These are phyloP conservation scores for Tetranychus urticae DNA, from an alignment of 1,140 invertebrate species.

Conservation along the genomic window DNA sequence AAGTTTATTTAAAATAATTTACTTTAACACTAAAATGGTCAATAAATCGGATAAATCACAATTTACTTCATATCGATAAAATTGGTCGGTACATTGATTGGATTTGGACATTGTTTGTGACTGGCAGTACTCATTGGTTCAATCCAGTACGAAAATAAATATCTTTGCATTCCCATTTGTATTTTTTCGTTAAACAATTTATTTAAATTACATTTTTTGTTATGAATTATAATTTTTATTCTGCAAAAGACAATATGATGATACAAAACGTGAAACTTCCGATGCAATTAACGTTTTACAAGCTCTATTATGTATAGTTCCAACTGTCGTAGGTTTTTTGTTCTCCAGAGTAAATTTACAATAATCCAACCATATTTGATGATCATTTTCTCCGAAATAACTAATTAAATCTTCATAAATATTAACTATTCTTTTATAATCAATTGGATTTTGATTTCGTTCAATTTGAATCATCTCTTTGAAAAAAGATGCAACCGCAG, in stretches of 20 bases:
- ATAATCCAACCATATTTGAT: slow-evolving; percentile 5
- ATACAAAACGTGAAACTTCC: not conserved
- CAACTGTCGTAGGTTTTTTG: not conserved
- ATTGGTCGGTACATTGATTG: no score
- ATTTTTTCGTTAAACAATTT: no score
- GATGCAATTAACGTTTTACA: not conserved
- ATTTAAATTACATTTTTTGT: no score
- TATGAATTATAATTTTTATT: not conserved
- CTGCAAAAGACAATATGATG: slow-evolving; percentile 1
- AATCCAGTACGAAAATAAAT: no score
- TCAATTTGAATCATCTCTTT: slow-evolving; percentile 6
- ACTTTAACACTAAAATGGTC: no score
- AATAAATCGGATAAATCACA: no score
- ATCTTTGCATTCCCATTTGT: no score
- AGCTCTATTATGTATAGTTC: not conserved
- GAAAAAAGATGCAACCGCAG: not conserved
- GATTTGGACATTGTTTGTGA: no score
- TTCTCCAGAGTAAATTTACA: not conserved
- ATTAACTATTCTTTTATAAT: not conserved
- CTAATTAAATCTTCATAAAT: slow-evolving; percentile 2
- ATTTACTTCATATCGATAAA: no score
- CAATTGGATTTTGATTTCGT: not conserved
- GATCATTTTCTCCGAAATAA: slow-evolving; percentile 2
- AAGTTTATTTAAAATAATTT: no score
- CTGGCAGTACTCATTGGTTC: no score